phyloP scores from a whole-genome alignment of 2,888 invertebrate genomes.

The Ptychoptera contaminata region DNA sequence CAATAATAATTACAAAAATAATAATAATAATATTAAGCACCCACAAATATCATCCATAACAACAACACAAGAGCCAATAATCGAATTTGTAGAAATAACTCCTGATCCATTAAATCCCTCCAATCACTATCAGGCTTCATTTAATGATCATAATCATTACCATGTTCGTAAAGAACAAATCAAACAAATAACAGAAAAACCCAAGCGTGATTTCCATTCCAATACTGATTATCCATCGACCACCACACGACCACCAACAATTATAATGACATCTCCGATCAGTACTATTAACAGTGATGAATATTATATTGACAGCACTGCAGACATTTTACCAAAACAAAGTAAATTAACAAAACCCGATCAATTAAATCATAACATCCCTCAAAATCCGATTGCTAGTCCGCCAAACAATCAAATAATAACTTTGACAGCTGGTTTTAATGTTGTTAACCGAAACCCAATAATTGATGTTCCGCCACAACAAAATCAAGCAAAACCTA shows the following conservation, averaged over 20 bases:
- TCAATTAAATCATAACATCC: no score
- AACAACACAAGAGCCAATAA: background rate
- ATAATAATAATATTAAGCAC: background rate
- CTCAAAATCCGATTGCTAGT: no score
- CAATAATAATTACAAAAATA: background rate
- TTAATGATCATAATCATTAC: conserved; percentile 1
- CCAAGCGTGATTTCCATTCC: no score
- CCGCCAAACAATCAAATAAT: conserved; percentile 2
- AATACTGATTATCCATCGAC: no score
- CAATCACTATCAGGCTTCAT: background rate
- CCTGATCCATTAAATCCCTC: background rate
- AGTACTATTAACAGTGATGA: no score
- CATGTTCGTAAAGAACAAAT: background rate
- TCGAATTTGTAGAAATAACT: background rate
- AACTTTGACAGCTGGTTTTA: conserved; percentile 8
- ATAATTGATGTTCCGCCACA: background rate
- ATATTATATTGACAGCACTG: no score
- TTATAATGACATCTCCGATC: no score
- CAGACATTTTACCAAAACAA: no score
- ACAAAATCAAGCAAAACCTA: background rate
- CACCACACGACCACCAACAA: no score
- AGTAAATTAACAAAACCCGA: no score
- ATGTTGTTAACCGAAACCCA: background rate
- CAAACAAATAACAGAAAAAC: background rate
- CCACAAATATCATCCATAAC: conserved; percentile 1